Conservation (phyloP, 2,113 vertebrate species). For the Amphiprion ocellaris region DNA sequence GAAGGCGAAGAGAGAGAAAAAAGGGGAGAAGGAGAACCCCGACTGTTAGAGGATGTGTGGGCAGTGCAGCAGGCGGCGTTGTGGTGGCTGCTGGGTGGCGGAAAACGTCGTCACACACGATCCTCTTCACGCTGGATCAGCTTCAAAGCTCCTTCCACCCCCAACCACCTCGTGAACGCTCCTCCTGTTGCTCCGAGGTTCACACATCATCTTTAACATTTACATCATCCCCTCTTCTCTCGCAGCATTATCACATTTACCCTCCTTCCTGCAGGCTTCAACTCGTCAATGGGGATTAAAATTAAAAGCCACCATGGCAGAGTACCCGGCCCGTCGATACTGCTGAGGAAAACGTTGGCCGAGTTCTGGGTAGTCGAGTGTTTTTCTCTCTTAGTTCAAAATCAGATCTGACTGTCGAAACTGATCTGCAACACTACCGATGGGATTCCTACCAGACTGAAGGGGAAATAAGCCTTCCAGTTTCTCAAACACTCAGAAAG, state of each 20-base stretch:
- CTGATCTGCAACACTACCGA: neutral
- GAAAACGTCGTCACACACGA: constrained; percentile 40
- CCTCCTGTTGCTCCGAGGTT: constrained; percentile 56
- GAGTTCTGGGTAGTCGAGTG: too few species aligned
- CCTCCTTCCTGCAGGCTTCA: too few species aligned
- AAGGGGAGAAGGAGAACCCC: constrained; percentile 1
- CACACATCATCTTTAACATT: constrained; percentile 44
- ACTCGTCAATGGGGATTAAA: too few species aligned
- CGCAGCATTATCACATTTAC: too few species aligned
- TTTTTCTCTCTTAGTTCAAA: too few species aligned
- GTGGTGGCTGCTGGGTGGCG: neutral
- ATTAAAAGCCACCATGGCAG: too few species aligned
- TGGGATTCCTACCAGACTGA: neutral
- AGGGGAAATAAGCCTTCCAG: neutral
- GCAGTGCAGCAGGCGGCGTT: neutral
- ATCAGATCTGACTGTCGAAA: neutral
- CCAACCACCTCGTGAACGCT: constrained; percentile 3
- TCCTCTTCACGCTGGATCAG: constrained; percentile 68
- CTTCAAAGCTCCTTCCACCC: constrained; percentile 67
- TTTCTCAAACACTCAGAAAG: constrained; percentile 1
- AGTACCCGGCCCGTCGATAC: too few species aligned
- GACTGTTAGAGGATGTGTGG: constrained; percentile 22
- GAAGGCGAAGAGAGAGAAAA: neutral
- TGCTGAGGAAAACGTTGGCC: too few species aligned
- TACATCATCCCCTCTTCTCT: constrained; percentile 1